Conservation (phyloP, 2,113 vertebrate species). For the Paraplagusia blochii region DNA sequence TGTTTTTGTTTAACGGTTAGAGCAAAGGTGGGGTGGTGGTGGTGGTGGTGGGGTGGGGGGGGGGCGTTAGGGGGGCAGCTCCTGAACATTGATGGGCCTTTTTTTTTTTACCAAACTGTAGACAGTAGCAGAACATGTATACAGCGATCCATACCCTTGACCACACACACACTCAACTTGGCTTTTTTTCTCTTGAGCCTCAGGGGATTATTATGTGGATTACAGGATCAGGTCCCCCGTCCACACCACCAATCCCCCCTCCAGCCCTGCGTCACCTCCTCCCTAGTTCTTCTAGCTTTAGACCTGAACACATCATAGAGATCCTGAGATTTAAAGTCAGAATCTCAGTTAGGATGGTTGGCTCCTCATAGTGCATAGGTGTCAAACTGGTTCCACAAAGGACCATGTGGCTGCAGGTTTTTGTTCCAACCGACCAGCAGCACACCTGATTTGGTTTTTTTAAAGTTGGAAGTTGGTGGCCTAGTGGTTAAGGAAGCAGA, state of each 20-base stretch:
- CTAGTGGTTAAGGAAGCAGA: no score
- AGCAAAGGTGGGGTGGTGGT: constrained; percentile 10
- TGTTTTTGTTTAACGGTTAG: neutral
- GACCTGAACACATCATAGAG: constrained; percentile 43
- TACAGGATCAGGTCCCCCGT: constrained; percentile 70
- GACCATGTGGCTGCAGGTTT: no score
- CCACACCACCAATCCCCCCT: neutral
- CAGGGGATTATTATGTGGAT: constrained; percentile 78
- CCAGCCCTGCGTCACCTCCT: constrained; percentile 5
- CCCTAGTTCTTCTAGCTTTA: constrained; percentile 33
- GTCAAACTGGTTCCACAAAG: no score
- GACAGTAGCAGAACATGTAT: constrained; percentile 48
- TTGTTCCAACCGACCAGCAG: no score
- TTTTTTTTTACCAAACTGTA: constrained; percentile 42
- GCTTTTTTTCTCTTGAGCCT: constrained; percentile 62
- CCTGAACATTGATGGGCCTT: constrained; percentile 29
- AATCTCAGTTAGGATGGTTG: no score
- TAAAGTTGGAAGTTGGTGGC: no score
- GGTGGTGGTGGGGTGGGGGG: constrained; percentile 9
- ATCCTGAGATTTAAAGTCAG: constrained; percentile 52
- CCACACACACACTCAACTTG: constrained; percentile 27
- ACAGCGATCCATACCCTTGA: constrained; percentile 43
- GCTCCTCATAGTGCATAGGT: no score
- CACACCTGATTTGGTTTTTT: no score
- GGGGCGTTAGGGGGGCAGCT: constrained; percentile 4